These are phyloP conservation scores for Zaprionus ghesquierei DNA, from an alignment of 1,140 invertebrate species.

Conservation along the genomic window DNA sequence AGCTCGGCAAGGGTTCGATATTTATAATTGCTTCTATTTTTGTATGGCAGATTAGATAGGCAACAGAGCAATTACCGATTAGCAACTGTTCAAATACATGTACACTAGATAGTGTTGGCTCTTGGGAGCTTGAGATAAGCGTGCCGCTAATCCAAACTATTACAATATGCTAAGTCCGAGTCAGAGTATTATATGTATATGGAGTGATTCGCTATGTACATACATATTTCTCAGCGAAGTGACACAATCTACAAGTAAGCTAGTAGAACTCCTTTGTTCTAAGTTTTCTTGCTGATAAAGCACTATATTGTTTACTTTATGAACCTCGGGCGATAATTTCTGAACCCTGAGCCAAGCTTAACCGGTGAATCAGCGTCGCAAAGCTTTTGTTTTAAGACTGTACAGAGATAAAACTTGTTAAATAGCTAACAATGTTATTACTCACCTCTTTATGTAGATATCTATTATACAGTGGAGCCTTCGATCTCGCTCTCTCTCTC, in stretches of 20 bases:
- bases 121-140: not conserved
- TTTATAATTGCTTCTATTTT: slow-evolving; percentile 1
- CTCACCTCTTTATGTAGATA: slow-evolving; percentile 11
- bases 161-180: slow-evolving; percentile 6
- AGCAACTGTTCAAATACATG: not conserved
- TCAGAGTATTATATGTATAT: not conserved
- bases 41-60: slow-evolving; percentile 28
- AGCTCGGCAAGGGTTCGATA: not conserved
- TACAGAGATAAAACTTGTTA: not conserved
- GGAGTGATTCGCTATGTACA: not conserved
- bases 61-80: slow-evolving; percentile 15
- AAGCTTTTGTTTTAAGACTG: not conserved
- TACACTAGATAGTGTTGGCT: not conserved
- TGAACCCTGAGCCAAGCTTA: slow-evolving; percentile 6
- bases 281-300: not conserved
- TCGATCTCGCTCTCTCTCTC: not conserved
- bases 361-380: slow-evolving; percentile 3
- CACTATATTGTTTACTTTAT: slow-evolving; percentile 9
- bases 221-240: not conserved
- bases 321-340: not conserved
- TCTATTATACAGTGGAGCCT: not conserved
- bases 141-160: not conserved
- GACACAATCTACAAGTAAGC: not conserved
- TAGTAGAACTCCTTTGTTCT: slow-evolving; percentile 3
- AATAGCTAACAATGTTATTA: not conserved